Base-by-base conservation (phyloP, 2,888 invertebrate genomes). In the Phrixothrix hirtus region DNA sequence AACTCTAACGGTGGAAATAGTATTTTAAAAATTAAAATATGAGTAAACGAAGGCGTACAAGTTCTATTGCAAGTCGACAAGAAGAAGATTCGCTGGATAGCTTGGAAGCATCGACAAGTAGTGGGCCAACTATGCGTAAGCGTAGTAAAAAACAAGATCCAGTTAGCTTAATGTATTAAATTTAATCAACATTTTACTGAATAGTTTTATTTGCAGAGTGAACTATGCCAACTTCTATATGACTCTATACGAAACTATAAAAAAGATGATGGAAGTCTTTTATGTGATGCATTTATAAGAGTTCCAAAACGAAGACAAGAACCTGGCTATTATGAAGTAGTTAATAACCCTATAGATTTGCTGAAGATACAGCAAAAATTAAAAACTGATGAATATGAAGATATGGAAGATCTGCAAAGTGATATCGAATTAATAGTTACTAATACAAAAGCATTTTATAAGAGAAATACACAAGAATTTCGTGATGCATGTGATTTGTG, bases 391-490 rank as follows among this genome's bases (percentile, higher is more conserved):
- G 95, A 96, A 44, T 99, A 99, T 75, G 89, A 91, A 62, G 94
- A 95, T 71, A 83, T 97, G 61, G 95, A 95, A 17, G 94, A 95
- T 69, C 79, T 99, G 55, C 86, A 92, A 27, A 82, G 84, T 5
- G 98, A 99, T 73, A 85, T 99, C 61, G 92, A 95, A 68, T 80
- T 96, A 25, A 82, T 99, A 66, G 88, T 96, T 16, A 91, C 86
- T 64, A 99, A 99, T 79, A 94, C 97, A 0, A 95, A 95, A 74
- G 88, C 92, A 5, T 98, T 95, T 78, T 97, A 97, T 74, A 95
- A 95, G 79, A 81, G 86, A 10, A 89, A 86, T 39, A 84, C 89
- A 0, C 81, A 83, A 13, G 97, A 97, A 71, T 89, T 92, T 73
- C 89, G 87, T 73, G 96, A 97, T 78, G 96, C 97, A 0, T 82